Conservation (phyloP, 1,140 invertebrate genomes). For the Drosophila triauraria region DNA sequence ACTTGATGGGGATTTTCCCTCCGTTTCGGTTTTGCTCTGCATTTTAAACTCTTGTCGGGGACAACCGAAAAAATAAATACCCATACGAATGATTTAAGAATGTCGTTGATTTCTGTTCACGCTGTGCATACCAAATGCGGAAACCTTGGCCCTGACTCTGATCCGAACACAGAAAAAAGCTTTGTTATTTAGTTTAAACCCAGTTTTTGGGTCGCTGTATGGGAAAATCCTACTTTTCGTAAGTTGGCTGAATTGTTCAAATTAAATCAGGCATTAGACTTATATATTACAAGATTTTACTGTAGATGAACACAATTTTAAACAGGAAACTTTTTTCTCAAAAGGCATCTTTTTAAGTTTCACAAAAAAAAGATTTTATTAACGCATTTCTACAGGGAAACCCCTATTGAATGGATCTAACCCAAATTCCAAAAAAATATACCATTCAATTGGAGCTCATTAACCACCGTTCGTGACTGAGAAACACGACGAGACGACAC, state of each 20-base stretch:
- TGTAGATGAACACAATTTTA: too few relatives aligned
- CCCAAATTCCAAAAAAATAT: constrained; percentile 26
- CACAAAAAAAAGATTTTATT: background rate
- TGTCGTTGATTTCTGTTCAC: constrained; percentile 26
- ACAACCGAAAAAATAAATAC: constrained; percentile 19
- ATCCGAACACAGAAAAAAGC: constrained; percentile 25
- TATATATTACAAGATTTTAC: background rate
- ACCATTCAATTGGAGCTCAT: constrained; percentile 29
- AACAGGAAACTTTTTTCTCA: background rate
- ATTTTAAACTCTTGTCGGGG: constrained; percentile 38
- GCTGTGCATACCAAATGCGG: constrained; percentile 49
- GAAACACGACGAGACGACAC: constrained; percentile 3
- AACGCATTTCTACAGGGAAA: background rate
- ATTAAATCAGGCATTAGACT: background rate
- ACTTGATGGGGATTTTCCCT: constrained; percentile 20
- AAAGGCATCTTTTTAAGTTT: background rate
- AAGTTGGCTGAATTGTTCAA: background rate
- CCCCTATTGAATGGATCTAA: background rate
- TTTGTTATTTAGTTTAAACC: constrained; percentile 7
- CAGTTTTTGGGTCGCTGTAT: background rate
- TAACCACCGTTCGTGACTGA: constrained; percentile 28
- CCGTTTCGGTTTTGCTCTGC: constrained; percentile 10
- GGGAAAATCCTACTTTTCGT: background rate
- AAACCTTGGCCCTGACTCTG: constrained; percentile 70
- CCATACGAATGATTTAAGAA: constrained; percentile 51